A percentile compares a stretch with the other conserved stretches of the same genome.
Evolutionary conservation across 2,888 invertebrate species (phyloP).

Genomic region (Oithona nana): DNA sequence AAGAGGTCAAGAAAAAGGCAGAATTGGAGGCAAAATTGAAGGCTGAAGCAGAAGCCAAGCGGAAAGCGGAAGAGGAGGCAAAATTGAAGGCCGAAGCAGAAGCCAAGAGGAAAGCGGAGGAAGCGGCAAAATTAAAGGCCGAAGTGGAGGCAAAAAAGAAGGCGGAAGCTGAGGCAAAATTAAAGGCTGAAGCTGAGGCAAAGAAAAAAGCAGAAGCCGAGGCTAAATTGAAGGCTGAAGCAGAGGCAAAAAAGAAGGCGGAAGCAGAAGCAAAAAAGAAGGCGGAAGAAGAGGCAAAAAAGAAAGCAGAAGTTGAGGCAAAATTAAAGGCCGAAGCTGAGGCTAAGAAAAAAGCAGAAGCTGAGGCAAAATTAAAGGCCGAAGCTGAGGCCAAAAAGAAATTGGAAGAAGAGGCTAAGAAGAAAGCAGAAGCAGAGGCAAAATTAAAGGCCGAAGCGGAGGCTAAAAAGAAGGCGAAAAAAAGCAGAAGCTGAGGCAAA

Average conservation of each 20-base stretch:
- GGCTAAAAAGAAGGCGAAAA: background rate
- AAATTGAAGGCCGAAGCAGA: too few relatives aligned
- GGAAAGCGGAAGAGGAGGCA: background rate
- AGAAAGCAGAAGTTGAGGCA: constrained; percentile 3
- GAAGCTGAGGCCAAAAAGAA: constrained; percentile 4
- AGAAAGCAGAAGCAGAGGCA: background rate
- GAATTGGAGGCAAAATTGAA: background rate
- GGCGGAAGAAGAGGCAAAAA: too few relatives aligned
- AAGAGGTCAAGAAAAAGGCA: background rate
- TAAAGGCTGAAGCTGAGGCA: background rate
- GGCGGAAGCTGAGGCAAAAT: background rate
- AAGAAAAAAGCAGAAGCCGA: background rate
- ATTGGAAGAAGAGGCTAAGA: constrained; percentile 1
- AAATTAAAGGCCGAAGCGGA: background rate
- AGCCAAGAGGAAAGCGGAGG: background rate
- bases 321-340: constrained; percentile 3
- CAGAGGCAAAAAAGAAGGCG: background rate
- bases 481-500: constrained; percentile 6
- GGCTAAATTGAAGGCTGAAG: background rate
- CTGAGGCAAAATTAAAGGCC: background rate
- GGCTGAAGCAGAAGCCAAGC: too few relatives aligned
- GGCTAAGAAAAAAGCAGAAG: background rate
- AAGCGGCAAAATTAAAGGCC: background rate
- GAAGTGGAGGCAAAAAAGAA: too few relatives aligned
- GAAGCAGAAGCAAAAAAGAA: background rate